These are phyloP conservation scores for Myotis pilosus DNA, from an alignment of 2,797 vertebrate genomes.

Conservation along the genomic window DNA sequence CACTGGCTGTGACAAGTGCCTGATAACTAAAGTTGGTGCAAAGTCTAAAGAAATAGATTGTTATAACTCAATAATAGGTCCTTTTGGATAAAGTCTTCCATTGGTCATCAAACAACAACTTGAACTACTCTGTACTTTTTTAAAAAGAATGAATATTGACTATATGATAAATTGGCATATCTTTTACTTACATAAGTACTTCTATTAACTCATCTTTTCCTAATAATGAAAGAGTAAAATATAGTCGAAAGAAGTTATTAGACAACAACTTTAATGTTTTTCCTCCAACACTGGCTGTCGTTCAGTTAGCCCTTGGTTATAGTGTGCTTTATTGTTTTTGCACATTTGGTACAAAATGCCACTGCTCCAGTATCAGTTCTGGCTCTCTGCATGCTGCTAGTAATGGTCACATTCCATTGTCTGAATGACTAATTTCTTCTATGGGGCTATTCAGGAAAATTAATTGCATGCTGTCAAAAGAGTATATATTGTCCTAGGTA, in stretches of 20 bases:
- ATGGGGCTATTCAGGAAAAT: conserved; percentile 5
- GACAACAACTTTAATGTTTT: neutral
- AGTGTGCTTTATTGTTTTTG: neutral
- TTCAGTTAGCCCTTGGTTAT: neutral
- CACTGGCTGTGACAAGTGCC: neutral
- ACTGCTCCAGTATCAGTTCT: neutral
- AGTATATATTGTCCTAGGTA: conserved; percentile 40
- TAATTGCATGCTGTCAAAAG: conserved; percentile 48
- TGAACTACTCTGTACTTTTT: neutral
- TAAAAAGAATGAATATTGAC: conserved; percentile 35
- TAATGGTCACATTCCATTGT: conserved; percentile 29
- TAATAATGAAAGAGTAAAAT: neutral
- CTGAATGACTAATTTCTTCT: conserved; percentile 59
- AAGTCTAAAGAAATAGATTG: conserved; percentile 5
- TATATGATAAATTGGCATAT: neutral
- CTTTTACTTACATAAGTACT: neutral
- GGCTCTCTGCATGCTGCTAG: neutral
- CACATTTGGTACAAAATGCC: conserved; percentile 48
- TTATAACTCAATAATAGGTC: neutral
- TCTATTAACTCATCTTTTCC: neutral
- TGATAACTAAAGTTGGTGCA: neutral
- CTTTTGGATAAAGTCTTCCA: neutral
- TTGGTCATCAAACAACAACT: neutral
- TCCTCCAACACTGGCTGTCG: neutral
- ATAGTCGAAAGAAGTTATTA: neutral